Evolutionary conservation across 2,113 vertebrate genomes (phyloP).

Genomic region (Elephas maximus): DNA sequence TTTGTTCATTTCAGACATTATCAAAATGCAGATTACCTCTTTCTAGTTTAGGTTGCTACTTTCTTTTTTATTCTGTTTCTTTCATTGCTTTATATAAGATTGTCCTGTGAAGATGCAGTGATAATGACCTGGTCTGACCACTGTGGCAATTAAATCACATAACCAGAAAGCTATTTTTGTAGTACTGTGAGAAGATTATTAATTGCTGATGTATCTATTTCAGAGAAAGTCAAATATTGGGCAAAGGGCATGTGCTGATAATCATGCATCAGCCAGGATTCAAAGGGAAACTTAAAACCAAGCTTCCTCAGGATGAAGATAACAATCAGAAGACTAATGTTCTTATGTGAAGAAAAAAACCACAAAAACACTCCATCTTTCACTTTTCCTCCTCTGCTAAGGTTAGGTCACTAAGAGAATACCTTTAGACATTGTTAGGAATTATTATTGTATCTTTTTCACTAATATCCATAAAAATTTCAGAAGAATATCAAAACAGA

Average conservation of each 20-base stretch:
- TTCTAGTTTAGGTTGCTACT: neutral
- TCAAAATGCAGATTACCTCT: constrained; percentile 33
- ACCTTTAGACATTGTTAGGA: neutral
- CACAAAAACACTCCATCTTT: neutral
- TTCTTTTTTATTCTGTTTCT: neutral
- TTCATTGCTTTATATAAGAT: neutral
- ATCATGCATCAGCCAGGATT: constrained; percentile 70
- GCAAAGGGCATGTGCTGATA: constrained; percentile 65
- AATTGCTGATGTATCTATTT: constrained; percentile 57
- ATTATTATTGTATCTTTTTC: neutral
- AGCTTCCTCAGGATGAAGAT: constrained; percentile 68
- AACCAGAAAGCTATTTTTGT: constrained; percentile 61
- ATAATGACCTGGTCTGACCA: constrained; percentile 19
- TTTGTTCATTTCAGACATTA: neutral
- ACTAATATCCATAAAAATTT: neutral
- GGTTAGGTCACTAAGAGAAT: neutral
- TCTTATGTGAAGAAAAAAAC: constrained; percentile 19
- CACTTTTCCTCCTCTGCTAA: constrained; percentile 28
- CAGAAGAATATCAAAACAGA: constrained; percentile 30
- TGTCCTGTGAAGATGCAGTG: neutral
- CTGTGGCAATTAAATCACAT: constrained; percentile 57
- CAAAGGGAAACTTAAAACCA: constrained; percentile 78
- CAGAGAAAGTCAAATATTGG: constrained; percentile 69
- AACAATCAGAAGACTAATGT: constrained; percentile 24
- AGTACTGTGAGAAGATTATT: constrained; percentile 36